phyloP scores from a whole-genome alignment of 2,888 invertebrate genomes.

The Mamestra brassicae region DNA sequence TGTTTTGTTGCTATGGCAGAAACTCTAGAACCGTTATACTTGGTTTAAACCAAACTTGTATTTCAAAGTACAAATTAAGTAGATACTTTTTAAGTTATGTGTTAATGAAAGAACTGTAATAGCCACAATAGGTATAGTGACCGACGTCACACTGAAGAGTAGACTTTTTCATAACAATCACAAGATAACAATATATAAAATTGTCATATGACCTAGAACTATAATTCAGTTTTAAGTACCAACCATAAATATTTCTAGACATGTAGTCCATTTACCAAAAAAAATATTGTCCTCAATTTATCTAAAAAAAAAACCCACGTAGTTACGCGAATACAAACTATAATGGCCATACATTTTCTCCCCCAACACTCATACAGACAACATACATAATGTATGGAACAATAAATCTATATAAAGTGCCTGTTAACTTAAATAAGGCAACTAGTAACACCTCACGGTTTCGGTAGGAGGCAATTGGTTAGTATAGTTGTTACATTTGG shows the following conservation, averaged over 20 bases:
- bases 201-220: no score
- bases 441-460: constrained; percentile 44
- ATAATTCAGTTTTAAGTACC: background rate
- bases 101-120: no score
- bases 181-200: no score
- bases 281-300: constrained; percentile 13
- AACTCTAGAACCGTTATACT: no score
- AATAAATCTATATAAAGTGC: constrained; percentile 66
- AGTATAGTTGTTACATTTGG: background rate
- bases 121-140: no score
- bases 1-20: no score
- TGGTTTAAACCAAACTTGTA: no score
- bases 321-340: constrained; percentile 44
- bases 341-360: constrained; percentile 54
- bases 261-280: constrained; percentile 4
- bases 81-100: no score
- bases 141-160: no score
- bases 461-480: constrained; percentile 44
- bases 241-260: constrained; percentile 26
- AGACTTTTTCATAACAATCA: no score
- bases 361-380: constrained; percentile 35
- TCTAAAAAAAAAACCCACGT: constrained; percentile 15
- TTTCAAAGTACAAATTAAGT: no score
- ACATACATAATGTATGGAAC: constrained; percentile 63
- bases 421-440: constrained; percentile 61